These are phyloP conservation scores for Dyspetes luteomarginatus DNA, from an alignment of 2,888 invertebrate genomes.

Conservation along the genomic window DNA sequence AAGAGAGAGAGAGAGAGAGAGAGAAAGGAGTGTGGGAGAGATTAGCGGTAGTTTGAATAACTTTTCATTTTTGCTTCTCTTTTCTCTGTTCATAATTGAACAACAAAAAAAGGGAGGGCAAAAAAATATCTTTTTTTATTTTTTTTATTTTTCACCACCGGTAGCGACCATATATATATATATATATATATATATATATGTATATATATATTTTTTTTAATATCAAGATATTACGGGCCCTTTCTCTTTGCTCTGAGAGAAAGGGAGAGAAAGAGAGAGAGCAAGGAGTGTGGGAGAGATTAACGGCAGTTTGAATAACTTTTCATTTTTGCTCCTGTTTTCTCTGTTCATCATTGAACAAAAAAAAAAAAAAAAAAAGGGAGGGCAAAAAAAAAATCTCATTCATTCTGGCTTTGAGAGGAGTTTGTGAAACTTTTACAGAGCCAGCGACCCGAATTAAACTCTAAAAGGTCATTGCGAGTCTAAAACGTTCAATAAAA, in stretches of 20 bases:
- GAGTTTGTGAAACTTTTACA: slow-evolving; percentile 15
- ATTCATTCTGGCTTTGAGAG: not conserved
- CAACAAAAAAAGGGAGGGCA: not conserved
- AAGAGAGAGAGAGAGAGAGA: not conserved
- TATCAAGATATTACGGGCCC: not conserved
- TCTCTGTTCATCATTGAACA: not conserved
- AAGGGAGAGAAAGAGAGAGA: not conserved
- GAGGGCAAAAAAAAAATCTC: slow-evolving; percentile 7
- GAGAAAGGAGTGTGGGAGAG: not conserved
- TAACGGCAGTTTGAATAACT: not conserved
- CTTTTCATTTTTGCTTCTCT: not conserved
- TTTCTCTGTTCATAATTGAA: not conserved
- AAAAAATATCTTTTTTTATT: slow-evolving; percentile 2
- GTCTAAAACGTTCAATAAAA: not conserved
- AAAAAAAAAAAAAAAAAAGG: not conserved
- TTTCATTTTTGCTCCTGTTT: not conserved
- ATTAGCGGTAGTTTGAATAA: not conserved
- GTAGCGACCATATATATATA: too few species aligned
- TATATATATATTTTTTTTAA: not conserved
- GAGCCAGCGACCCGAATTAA: slow-evolving; percentile 17
- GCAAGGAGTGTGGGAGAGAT: not conserved
- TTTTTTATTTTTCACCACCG: too few species aligned
- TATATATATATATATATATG: too few species aligned
- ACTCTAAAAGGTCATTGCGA: slow-evolving; percentile 5
- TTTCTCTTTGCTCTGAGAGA: slow-evolving; percentile 2